Evolutionary conservation across 1,140 invertebrate species (phyloP), one percentile per base, ranked within the genome.

Genomic region (Zaprionus camerounensis): DNA sequence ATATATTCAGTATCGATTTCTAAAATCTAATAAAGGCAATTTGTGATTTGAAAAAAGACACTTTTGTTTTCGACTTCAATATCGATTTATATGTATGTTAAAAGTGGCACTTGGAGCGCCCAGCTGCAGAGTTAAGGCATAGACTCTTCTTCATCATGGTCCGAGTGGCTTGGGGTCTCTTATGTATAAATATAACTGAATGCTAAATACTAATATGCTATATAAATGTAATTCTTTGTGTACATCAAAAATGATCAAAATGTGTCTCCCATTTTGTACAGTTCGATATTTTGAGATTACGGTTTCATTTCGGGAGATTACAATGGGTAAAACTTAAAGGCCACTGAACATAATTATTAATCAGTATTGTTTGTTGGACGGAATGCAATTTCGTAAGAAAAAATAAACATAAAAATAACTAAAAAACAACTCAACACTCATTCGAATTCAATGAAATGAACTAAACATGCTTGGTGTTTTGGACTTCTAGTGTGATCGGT

Each of bases 1-100:
- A 28, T 28, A 59, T 68, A 73, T 73, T 82, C 59, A 53, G 68
- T 88, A 84, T 79, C 55, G 85, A 90, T 90, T 90, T 90, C 85
- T 90, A 90, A 90, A 90, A 90, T 90, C 85, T 90, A 90, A 65
- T 87, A 88, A 87, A 90, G 85, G 85, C 85, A 90, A 82, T 84
- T 90, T 90, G 81, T 90, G 85, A 85, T 73, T 70, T 67, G 38
- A 9, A 46, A 63, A 57, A 90, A 90, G 81, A 90, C 81, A 90
- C 86, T 76, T 86, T 76, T 86, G 46, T 51, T 44, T 78, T 68
- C 31, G 41, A 36, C 28, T 49, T 63, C 17, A 56, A 28, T 55
- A 56, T 41, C 17, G 61, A 28, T 55, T 55, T 31, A 67, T 38
- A 5, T 15, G 17, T 46, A 46, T 46, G n/a, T 46, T 17, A 24